Conservation (phyloP, 1,140 invertebrate species). For the Tetramorium alpestre region DNA sequence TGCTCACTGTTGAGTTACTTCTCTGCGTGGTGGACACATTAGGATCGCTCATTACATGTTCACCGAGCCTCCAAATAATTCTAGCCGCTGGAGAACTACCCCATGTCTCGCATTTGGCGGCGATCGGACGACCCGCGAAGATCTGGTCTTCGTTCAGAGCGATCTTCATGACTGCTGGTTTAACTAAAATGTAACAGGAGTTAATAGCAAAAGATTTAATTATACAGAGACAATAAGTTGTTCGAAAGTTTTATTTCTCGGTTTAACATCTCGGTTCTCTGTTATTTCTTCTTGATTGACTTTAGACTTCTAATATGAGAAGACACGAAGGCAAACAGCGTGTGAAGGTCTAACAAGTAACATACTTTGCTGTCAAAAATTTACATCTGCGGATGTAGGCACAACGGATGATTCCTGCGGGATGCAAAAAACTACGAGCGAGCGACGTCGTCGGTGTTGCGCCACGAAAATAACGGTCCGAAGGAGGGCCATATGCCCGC, state of each 20-base stretch:
- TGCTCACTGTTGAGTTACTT: slow-evolving; percentile 91
- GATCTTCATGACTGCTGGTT: slow-evolving; percentile 90
- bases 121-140: slow-evolving; percentile 87
- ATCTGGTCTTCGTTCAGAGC: slow-evolving; percentile 87
- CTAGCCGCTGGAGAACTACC: slow-evolving; percentile 91
- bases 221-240: too few species aligned
- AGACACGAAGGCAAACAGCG: background rate
- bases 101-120: slow-evolving; percentile 89
- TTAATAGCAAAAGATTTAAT: background rate
- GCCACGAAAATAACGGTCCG: slow-evolving; percentile 70
- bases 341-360: slow-evolving; percentile 7
- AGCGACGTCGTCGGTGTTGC: background rate
- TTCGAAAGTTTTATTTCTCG: background rate
- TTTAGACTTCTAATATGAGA: background rate
- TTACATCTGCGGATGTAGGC: background rate
- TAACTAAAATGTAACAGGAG: slow-evolving; percentile 86
- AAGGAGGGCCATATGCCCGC: slow-evolving; percentile 69
- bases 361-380: slow-evolving; percentile 17
- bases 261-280: background rate
- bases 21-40: slow-evolving; percentile 85
- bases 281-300: background rate
- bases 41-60: slow-evolving; percentile 87
- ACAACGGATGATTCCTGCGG: slow-evolving; percentile 18
- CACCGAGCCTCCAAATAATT: slow-evolving; percentile 90
- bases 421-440: slow-evolving; percentile 53